Evolutionary conservation across 2,113 vertebrate species (phyloP), one percentile per base, ranked within the genome.

Genomic region (Hemicordylus capensis): DNA sequence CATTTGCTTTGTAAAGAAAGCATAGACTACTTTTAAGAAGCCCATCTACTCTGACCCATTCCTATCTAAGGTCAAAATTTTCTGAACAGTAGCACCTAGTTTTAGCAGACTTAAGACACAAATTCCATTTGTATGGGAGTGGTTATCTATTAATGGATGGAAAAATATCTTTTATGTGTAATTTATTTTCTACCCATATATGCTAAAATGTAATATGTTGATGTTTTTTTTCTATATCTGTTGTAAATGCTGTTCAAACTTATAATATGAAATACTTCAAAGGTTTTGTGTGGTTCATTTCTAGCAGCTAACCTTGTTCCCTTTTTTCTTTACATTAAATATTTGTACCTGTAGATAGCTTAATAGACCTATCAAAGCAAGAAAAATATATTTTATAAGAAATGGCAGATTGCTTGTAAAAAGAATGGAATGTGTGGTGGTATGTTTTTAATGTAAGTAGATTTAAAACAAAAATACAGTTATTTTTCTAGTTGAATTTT

Each of bases 71-170:
- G 22, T 75, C 77, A 48, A 24, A 11, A 48, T 59, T 85, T 82
- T 42, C 81, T 24, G 0, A 37, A 51, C 3, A 24, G 44, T 83
- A 51, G 0, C 0, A 61, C 63, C 4, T 63, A 86, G 69, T 77
- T 87, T 87, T 64, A 54, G 63, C 15, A 78, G 69, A 83, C 37
- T 37, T 12, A 61, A 69, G 78, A 77, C 39, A 54, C 63, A 73
- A 84, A 69, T 83, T 90, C 86, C 76, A 81, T 89, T 70, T 84
- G 64, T 54, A 85, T 70, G 81, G 89, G 54, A 64, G 76, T 58
- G 64, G 74, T 84, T 46, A 28, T 74, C 86, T 82, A 51, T 63
- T 86, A 63, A 84, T 78, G 83, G 70, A 85, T 76, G 56, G 76
- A 22, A 79, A 80, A 91, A 63, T 19, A 70, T 74, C 63, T 44